Percentiles rank a stretch among this genome's conserved stretches.
Evolutionary conservation across 92 coral and sea anemone species (phyloP).

Genomic region (Chrysogorgia sp.): DNA sequence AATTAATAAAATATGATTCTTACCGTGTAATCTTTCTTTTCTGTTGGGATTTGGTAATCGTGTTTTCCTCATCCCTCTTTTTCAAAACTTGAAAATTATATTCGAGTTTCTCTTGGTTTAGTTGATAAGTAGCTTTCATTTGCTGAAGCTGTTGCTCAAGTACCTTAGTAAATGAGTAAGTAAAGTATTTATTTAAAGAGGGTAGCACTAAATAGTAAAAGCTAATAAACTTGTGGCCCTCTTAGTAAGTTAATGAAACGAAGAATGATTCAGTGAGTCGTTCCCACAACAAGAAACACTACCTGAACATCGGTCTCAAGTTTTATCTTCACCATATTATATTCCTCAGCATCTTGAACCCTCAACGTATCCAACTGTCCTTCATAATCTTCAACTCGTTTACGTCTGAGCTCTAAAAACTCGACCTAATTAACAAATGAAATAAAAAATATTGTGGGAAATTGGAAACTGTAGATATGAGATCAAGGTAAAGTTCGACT

Average conservation of each 20-base stretch:
- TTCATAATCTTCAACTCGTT: constrained; percentile 96
- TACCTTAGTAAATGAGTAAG: constrained; percentile 54
- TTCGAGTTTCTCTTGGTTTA: constrained; percentile 96
- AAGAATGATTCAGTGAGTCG: neutral
- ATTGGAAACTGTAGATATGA: too few species aligned
- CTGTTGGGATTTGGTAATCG: constrained; percentile 98
- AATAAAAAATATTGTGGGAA: too few species aligned
- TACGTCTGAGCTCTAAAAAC: constrained; percentile 86
- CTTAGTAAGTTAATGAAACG: neutral
- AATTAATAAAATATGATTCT: too few species aligned
- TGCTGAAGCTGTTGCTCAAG: constrained; percentile 97
- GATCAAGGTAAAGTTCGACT: too few species aligned
- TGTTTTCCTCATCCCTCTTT: constrained; percentile 96
- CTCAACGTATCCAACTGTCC: constrained; percentile 85
- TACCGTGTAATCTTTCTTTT: constrained; percentile 96
- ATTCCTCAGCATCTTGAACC: constrained; percentile 97
- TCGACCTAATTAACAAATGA: constrained; percentile 70
- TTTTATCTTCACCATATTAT: constrained; percentile 97
- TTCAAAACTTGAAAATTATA: constrained; percentile 96
- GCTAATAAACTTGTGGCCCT: too few species aligned
- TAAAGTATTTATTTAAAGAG: too few species aligned
- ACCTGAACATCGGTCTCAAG: constrained; percentile 99
- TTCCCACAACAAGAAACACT: neutral
- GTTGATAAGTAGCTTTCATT: constrained; percentile 98
- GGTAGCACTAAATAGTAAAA: too few species aligned